These are phyloP conservation scores for Sarcophaga caerulescens DNA, from an alignment of 2,888 invertebrate species.

Conservation along the genomic window DNA sequence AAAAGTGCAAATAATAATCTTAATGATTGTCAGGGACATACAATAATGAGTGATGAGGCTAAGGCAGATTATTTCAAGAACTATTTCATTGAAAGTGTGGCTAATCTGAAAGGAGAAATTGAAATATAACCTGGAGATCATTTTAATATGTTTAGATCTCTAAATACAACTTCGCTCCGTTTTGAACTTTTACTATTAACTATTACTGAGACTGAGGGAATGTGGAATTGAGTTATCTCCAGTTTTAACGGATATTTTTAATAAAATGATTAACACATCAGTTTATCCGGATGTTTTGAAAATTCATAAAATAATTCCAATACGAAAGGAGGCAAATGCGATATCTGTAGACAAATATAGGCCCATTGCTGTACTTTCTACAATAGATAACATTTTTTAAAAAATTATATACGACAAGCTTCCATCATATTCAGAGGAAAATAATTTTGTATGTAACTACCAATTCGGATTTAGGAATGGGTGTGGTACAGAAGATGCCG, in stretches of 20 bases:
- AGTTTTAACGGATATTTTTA: not conserved
- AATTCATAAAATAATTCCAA: not conserved
- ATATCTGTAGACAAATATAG: too few relatives aligned
- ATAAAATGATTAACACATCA: not conserved
- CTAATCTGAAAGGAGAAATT: not conserved
- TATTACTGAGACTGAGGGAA: not conserved
- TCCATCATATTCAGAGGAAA: too few relatives aligned
- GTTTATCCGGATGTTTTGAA: not conserved
- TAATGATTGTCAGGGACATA: too few relatives aligned
- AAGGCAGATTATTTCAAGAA: too few relatives aligned
- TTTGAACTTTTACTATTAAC: not conserved
- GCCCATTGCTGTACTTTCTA: too few relatives aligned
- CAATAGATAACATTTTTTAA: too few relatives aligned
- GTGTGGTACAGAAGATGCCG: too few relatives aligned
- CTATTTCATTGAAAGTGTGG: not conserved
- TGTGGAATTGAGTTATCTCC: not conserved
- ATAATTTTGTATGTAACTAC: too few relatives aligned
- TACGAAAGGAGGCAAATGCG: not conserved
- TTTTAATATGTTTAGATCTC: not conserved
- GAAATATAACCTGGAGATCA: not conserved
- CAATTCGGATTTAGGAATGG: too few relatives aligned
- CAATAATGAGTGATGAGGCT: too few relatives aligned
- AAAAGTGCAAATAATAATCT: too few relatives aligned
- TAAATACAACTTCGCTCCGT: not conserved
- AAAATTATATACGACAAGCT: too few relatives aligned